Evolutionary conservation across 2,888 invertebrate genomes (phyloP).

Genomic region (Polia nebulosa): DNA sequence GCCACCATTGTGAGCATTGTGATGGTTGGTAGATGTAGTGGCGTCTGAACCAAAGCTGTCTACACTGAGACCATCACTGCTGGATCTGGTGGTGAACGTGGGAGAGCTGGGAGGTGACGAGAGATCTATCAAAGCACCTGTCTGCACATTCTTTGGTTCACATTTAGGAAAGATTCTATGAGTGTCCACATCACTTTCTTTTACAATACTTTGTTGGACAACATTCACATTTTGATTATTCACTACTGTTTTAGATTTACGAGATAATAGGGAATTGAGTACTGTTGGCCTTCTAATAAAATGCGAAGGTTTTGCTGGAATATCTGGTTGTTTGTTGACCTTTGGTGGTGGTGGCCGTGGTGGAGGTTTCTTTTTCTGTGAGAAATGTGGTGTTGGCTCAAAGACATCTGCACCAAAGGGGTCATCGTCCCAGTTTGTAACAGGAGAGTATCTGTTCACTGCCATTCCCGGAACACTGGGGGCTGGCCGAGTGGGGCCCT

Average conservation of each 20-base stretch:
- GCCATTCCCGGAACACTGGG: constrained; percentile 87
- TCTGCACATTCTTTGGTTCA: constrained; percentile 86
- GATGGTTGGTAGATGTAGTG: constrained; percentile 90
- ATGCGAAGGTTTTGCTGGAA: constrained; percentile 89
- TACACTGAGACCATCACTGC: constrained; percentile 94
- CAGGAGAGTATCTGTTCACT: constrained; percentile 88
- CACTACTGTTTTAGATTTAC: constrained; percentile 80
- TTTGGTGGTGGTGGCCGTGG: constrained; percentile 94
- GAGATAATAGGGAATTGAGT: constrained; percentile 82
- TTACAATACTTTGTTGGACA: constrained; percentile 68
- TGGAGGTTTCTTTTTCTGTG: constrained; percentile 93
- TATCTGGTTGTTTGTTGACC: constrained; percentile 83
- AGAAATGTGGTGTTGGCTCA: constrained; percentile 82
- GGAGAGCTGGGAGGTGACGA: constrained; percentile 94
- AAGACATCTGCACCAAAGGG: constrained; percentile 89
- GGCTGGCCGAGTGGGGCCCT: constrained; percentile 91
- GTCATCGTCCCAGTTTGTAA: constrained; percentile 90
- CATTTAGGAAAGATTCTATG: constrained; percentile 86
- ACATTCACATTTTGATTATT: constrained; percentile 70
- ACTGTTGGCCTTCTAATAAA: constrained; percentile 89
- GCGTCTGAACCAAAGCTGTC: constrained; percentile 95
- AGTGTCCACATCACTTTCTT: constrained; percentile 82
- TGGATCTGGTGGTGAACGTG: constrained; percentile 94
- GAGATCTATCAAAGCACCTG: constrained; percentile 93
- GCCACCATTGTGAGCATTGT: constrained; percentile 90